phyloP scores from a whole-genome alignment of 2,113 vertebrate genomes.

The Pygathrix nemaeus region DNA sequence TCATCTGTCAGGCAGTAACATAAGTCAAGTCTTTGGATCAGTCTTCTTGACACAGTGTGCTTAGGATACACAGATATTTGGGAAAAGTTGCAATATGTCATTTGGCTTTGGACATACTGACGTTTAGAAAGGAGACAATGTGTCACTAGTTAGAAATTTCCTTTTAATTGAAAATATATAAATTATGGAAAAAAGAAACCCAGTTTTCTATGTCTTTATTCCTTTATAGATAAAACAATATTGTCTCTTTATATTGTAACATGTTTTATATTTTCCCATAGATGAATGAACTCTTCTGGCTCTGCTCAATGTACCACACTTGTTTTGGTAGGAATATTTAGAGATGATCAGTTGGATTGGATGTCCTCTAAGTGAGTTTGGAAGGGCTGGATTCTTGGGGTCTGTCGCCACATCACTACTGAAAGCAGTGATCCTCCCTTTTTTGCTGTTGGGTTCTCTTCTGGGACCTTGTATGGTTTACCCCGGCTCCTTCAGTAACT shows the following conservation, averaged over 20 bases:
- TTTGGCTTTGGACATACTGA: slow-evolving; percentile 1
- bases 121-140: slow-evolving; percentile 30
- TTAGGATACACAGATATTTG: slow-evolving; percentile 60
- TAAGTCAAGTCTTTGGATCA: slow-evolving; percentile 55
- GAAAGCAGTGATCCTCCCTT: background rate
- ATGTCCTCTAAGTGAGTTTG: background rate
- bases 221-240: background rate
- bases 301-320: background rate
- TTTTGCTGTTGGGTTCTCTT: background rate
- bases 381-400: background rate
- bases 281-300: background rate
- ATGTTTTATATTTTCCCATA: background rate
- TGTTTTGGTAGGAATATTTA: background rate
- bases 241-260: background rate
- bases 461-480: background rate
- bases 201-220: background rate
- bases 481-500: background rate
- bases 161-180: slow-evolving; percentile 37
- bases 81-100: slow-evolving; percentile 54
- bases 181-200: background rate
- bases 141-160: slow-evolving; percentile 22
- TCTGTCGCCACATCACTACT: background rate
- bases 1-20: slow-evolving; percentile 36
- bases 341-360: background rate
- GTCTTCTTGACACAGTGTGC: background rate